These are phyloP conservation scores for Leptosomus discolor DNA, from an alignment of 2,113 vertebrate species.

Conservation along the genomic window DNA sequence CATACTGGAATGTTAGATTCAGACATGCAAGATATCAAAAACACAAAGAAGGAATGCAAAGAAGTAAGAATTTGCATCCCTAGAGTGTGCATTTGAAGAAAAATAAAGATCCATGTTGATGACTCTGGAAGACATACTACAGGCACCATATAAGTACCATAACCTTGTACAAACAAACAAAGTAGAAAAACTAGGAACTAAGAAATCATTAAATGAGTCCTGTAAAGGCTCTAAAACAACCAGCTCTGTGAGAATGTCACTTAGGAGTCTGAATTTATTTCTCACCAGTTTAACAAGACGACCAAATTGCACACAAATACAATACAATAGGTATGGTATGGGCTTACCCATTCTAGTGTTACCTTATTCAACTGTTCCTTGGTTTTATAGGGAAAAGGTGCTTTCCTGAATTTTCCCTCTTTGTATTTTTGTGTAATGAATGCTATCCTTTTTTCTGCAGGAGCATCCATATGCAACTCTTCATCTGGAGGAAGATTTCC, in stretches of 20 bases:
- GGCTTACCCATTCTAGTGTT: not conserved
- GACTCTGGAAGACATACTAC: not conserved
- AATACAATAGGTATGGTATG: not conserved
- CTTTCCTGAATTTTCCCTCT: slow-evolving; percentile 86
- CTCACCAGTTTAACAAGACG: not conserved
- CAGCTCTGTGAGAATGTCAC: not conserved
- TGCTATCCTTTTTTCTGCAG: slow-evolving; percentile 81
- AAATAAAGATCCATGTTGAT: not conserved
- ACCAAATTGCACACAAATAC: not conserved
- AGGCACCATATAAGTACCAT: not conserved
- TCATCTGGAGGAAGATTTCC: slow-evolving; percentile 87
- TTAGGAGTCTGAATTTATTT: not conserved
- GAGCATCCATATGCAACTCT: slow-evolving; percentile 77
- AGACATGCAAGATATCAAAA: not conserved
- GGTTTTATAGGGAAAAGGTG: slow-evolving; percentile 69
- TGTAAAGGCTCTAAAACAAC: not conserved
- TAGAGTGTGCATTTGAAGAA: not conserved
- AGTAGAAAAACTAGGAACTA: not conserved
- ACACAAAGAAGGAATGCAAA: not conserved
- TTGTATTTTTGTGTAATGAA: slow-evolving; percentile 93
- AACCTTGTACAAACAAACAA: not conserved
- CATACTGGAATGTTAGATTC: not conserved
- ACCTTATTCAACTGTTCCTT: slow-evolving; percentile 92
- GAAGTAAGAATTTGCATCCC: not conserved
- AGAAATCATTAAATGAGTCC: not conserved